Evolutionary conservation across 2,797 vertebrate genomes (phyloP).

Genomic region (Onychomys torridus): DNA sequence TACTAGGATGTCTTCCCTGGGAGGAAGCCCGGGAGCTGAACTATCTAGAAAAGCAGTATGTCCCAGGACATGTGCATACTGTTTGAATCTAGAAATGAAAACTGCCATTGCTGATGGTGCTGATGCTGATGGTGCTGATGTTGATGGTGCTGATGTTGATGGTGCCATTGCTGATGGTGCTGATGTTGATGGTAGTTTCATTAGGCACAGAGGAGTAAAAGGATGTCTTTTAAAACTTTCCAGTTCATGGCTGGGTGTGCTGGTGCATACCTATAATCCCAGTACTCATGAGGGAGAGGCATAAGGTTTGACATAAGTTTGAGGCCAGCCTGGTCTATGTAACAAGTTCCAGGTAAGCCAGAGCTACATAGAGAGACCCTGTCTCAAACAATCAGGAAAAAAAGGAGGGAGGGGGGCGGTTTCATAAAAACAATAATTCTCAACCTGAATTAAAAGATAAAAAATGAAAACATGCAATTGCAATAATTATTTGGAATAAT

Average conservation of each 20-base stretch:
- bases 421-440: neutral
- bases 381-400: neutral
- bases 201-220: neutral
- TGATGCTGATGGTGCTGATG: neutral
- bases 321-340: neutral
- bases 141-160: no score
- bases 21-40: neutral
- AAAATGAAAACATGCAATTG: neutral
- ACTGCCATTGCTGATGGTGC: fast-evolving
- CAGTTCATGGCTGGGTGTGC: neutral
- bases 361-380: neutral
- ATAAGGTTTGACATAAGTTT: neutral
- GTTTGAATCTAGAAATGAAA: neutral
- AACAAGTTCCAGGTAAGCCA: neutral
- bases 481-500: neutral
- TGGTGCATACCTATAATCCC: neutral
- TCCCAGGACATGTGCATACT: no score
- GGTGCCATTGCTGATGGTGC: fast-evolving
- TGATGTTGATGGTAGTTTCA: neutral
- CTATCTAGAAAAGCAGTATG: neutral
- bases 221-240: neutral
- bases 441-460: neutral
- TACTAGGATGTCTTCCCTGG: neutral
- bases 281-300: neutral
- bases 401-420: neutral